Evolutionary conservation across 2,113 vertebrate species (phyloP), one percentile per base, ranked within the genome.

Genomic region (Coreoperca whiteheadi): DNA sequence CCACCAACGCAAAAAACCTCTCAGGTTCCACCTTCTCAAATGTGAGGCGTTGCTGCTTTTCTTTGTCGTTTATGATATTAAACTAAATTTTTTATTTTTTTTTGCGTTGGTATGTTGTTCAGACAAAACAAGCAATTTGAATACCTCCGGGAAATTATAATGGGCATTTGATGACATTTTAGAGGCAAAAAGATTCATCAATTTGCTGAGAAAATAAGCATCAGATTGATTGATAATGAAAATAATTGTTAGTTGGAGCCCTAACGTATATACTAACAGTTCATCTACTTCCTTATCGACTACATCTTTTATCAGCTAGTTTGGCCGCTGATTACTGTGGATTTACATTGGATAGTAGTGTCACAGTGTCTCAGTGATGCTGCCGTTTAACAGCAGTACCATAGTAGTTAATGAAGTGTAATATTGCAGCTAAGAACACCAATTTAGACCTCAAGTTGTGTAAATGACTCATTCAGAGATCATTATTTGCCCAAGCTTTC

Each of bases 391-490:
- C 9, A 63, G 59, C 32, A 28, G 73, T 21, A 28, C 34, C 59
- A 37, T 1, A 61, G 71, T 23, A 8, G 30, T 60, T 79, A 11
- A 43, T 60, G 30, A 0, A 9, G 50, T 18, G 8, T n/a, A 64
- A 32, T 18, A 34, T 69, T 20, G 64, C n/a, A 0, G 21, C 54
- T 34, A 43, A 74, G 50, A 56, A 6, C 8, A 71, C 32, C 48
- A 59, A 66, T 37, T 54, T 8, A 34, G 25, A 43, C 68, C 68
- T 71, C 32, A 37, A 57, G 39, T 18, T 53, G 64, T 70, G 68
- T 30, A 60, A 41, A 72, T 56, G 54, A 46, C 2, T 64, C 71
- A 60, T 56, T 84, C 9, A 73, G 39, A 41, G 63, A 56, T 39
- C 53, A 39, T 15, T 34, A 59, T 64, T 25, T 32, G 23, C 51